A percentile compares a stretch with the other conserved stretches of the same genome.
phyloP scores from a whole-genome alignment of 2,797 vertebrate species.

The Zalophus californianus region DNA sequence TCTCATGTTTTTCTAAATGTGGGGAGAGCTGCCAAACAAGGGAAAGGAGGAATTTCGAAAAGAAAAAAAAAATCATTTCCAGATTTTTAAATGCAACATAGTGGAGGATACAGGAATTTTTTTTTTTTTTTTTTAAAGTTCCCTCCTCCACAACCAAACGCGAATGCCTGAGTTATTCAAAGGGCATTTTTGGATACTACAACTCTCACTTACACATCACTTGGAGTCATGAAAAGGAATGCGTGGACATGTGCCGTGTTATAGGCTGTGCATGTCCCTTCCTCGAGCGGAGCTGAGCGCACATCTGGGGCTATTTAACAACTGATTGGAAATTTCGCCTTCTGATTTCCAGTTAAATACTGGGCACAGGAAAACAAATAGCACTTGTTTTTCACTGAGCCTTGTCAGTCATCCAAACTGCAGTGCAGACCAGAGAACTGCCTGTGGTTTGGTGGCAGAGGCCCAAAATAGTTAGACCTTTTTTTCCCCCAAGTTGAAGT shows the following conservation, averaged over 20 bases:
- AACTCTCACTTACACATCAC: constrained; percentile 69
- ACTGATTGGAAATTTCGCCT: constrained; percentile 90
- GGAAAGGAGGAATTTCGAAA: constrained; percentile 62
- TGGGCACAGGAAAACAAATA: constrained; percentile 91
- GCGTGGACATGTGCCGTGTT: constrained; percentile 76
- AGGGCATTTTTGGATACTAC: constrained; percentile 73
- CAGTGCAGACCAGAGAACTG: constrained; percentile 86
- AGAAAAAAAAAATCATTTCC: constrained; percentile 75
- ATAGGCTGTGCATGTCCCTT: constrained; percentile 82
- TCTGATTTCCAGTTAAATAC: constrained; percentile 92
- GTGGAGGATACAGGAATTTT: constrained; percentile 4
- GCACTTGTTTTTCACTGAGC: constrained; percentile 91
- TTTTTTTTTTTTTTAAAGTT: not conserved
- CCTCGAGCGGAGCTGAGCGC: constrained; percentile 67
- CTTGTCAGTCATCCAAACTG: constrained; percentile 90
- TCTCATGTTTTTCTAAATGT: constrained; percentile 70
- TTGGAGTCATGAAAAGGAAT: constrained; percentile 76
- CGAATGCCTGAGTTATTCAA: constrained; percentile 79
- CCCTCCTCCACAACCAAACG: constrained; percentile 42
- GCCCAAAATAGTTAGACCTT: constrained; percentile 85
- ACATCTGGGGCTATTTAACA: constrained; percentile 91
- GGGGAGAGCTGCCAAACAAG: constrained; percentile 16
- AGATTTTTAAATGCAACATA: constrained; percentile 56
- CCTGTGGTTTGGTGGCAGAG: constrained; percentile 88
- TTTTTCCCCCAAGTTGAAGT: constrained; percentile 72